A percentile compares a stretch with the other conserved stretches of the same genome.
These are phyloP conservation scores for Toxostoma redivivum DNA, from an alignment of 2,113 vertebrate genomes.

Conservation along the genomic window DNA sequence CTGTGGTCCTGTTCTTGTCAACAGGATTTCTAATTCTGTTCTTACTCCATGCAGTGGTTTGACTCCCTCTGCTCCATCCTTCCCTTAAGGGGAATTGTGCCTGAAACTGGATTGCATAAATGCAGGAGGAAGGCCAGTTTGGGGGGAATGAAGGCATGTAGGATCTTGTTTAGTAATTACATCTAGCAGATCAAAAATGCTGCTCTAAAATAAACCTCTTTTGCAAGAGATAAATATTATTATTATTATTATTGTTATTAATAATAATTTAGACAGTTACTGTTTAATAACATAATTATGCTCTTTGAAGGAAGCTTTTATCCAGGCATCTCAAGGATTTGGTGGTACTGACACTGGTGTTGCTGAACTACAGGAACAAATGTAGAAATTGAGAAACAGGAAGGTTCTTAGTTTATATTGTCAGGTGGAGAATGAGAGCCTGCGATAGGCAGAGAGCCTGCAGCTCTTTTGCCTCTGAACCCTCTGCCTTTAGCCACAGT, in stretches of 20 bases:
- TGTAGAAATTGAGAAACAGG: not conserved
- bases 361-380: not conserved
- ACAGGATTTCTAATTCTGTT: not conserved
- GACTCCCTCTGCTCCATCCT: not conserved
- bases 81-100: not conserved
- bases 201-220: not conserved
- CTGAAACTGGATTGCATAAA: not conserved
- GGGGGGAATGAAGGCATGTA: not conserved
- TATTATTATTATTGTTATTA: not conserved
- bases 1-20: not conserved
- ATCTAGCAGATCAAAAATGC: not conserved
- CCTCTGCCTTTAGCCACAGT: not conserved
- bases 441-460: not conserved
- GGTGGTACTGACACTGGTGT: not conserved
- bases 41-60: not conserved
- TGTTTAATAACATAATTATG: constrained; percentile 8
- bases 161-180: not conserved
- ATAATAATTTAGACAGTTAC: not conserved
- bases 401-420: not conserved
- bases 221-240: constrained; percentile 31
- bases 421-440: not conserved
- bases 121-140: not conserved
- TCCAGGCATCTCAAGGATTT: not conserved
- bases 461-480: not conserved
- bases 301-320: not conserved